Conservation (phyloP, 1,140 invertebrate species). For the Phocides pigmalion region DNA sequence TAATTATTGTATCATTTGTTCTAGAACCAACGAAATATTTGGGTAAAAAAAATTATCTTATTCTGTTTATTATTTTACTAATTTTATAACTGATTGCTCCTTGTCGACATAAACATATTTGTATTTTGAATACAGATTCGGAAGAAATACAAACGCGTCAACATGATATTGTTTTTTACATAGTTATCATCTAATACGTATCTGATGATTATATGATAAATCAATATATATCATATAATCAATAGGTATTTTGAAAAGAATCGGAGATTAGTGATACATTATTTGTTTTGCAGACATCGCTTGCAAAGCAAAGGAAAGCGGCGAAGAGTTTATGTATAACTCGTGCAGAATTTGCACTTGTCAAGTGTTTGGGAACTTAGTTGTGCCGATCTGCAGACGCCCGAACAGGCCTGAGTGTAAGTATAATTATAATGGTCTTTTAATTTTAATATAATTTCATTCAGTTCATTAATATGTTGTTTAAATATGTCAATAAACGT, state of each 20-base stretch:
- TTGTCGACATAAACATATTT: no score
- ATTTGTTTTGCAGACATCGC: constrained; percentile 44
- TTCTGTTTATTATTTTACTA: background rate
- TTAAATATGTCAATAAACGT: no score
- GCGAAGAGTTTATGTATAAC: constrained; percentile 45
- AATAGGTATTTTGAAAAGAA: background rate
- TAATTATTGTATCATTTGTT: background rate
- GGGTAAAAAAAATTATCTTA: constrained; percentile 15
- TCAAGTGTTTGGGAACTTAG: constrained; percentile 39
- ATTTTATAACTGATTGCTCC: no score
- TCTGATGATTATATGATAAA: no score
- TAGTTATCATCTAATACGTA: no score
- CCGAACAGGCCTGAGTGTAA: constrained; percentile 43
- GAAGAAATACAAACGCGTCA: no score
- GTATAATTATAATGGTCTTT: constrained; percentile 3
- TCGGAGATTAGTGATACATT: background rate
- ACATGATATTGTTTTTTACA: no score
- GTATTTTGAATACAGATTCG: no score
- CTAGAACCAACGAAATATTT: constrained; percentile 20
- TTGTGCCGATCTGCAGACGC: constrained; percentile 44
- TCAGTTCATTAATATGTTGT: no score
- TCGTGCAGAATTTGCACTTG: constrained; percentile 47
- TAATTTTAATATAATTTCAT: background rate
- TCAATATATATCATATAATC: no score
- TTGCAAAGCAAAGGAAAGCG: constrained; percentile 41